Evolutionary conservation across 2,888 invertebrate species (phyloP), one percentile per base, ranked within the genome.

Genomic region (Halictus ligatus): DNA sequence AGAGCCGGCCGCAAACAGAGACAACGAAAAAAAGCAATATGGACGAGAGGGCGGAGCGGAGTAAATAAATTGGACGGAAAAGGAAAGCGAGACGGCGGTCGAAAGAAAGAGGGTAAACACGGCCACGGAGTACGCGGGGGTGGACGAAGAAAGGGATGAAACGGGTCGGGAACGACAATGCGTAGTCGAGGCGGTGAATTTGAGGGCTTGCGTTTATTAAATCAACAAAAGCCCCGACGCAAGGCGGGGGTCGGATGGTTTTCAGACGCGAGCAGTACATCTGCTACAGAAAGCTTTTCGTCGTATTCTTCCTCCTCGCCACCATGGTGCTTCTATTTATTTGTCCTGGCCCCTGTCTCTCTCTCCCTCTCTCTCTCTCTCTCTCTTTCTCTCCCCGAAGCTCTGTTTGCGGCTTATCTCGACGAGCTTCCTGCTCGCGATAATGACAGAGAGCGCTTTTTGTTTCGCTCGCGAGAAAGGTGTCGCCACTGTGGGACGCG

Each of bases 151-250:
- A 76, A 64, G 75, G 84, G 78, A 85, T 77, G 72, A 81, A 78
- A 75, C 77, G 80, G 35, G 64, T n/a, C 48, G 80, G 69, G 77
- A 48, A 85, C 78, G 88, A 91, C 89, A 89, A 92, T 91, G 88
- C 88, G 86, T 85, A 84, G 88, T 84, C 85, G 85, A 86, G 87
- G 88, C 86, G 82, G 87, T 87, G 81, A 89, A 88, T 88, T 86
- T 72, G 88, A 85, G 89, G 90, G 85, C 87, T 89, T 87, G 90
- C 92, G 92, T 93, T 93, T 93, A 93, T 93, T 93, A 91, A 93
- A 93, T 93, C 92, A 93, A 93, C 92, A 91, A 92, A 92, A 91
- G 89, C 90, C 92, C 88, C 87, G 82, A 78, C 89, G 84, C 81
- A 35, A 80, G 85, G 85, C 88, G 35, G 88, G 40, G 69, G 21